These are phyloP conservation scores for Physella acuta DNA, from an alignment of 1,140 invertebrate genomes.

Conservation along the genomic window DNA sequence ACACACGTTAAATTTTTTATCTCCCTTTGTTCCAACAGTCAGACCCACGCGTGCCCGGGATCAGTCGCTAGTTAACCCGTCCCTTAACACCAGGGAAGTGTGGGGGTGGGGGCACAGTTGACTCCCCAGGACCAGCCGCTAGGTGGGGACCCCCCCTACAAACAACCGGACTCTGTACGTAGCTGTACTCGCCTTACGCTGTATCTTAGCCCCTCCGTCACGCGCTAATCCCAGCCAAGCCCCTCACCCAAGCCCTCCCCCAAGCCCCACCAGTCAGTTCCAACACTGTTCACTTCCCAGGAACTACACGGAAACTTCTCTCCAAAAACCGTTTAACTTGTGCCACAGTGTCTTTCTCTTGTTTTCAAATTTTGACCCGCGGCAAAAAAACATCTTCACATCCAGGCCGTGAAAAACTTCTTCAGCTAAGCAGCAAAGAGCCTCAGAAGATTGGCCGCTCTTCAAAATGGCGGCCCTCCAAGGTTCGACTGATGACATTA, in stretches of 20 bases:
- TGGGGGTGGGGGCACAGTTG: no score
- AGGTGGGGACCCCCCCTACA: no score
- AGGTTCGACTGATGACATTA: slow-evolving; percentile 26
- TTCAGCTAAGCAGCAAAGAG: slow-evolving; percentile 10
- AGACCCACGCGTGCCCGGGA: no score
- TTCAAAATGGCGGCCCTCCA: slow-evolving; percentile 6
- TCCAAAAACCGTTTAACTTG: background rate
- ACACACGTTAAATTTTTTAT: no score
- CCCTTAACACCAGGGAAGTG: no score
- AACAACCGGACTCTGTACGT: background rate
- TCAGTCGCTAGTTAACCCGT: no score
- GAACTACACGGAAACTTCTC: background rate
- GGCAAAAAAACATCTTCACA: slow-evolving; percentile 14
- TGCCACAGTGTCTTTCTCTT: background rate
- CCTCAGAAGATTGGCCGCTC: background rate
- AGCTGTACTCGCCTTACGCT: background rate
- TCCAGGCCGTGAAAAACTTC: background rate
- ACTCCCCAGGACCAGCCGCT: no score
- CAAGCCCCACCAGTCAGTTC: background rate
- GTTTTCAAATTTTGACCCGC: slow-evolving; percentile 15
- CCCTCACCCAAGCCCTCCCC: no score
- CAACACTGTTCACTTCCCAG: background rate
- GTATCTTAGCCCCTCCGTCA: background rate
- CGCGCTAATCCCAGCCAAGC: background rate
- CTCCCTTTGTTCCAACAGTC: no score